Conservation (phyloP, 2,797 vertebrate species). For the Macroramphosus scolopax region DNA sequence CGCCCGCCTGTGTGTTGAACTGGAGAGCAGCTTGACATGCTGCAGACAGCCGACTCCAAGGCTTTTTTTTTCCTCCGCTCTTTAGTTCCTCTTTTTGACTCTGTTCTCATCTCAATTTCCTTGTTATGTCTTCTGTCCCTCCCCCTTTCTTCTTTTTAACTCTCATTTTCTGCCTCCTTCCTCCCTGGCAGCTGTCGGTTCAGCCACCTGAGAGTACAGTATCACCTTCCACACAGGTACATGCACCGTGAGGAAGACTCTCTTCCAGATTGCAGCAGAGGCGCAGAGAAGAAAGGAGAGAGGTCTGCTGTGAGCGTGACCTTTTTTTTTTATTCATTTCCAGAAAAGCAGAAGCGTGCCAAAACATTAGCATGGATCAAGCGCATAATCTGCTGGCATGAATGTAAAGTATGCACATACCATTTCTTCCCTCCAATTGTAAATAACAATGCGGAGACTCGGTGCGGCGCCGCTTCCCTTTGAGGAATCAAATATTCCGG, state of each 20-base stretch:
- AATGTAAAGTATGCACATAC: constrained; percentile 46
- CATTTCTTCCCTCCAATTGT: constrained; percentile 14
- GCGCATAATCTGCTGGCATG: constrained; percentile 50
- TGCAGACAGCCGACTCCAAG: constrained; percentile 48
- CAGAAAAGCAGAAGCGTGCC: constrained; percentile 26
- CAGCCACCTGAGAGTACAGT: constrained; percentile 41
- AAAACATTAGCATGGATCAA: constrained; percentile 62
- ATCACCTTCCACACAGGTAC: constrained; percentile 59
- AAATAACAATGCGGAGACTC: constrained; percentile 3
- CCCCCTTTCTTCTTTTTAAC: neutral
- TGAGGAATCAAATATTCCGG: constrained; percentile 33
- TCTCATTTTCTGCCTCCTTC: constrained; percentile 2
- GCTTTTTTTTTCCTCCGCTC: too few relatives aligned
- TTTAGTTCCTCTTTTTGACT: constrained; percentile 13
- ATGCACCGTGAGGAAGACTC: constrained; percentile 45
- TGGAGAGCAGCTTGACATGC: constrained; percentile 39
- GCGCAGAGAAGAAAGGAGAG: constrained; percentile 60
- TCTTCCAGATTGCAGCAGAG: constrained; percentile 61
- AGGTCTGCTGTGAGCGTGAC: constrained; percentile 54
- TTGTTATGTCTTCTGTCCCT: constrained; percentile 5
- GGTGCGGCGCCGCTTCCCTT: constrained; percentile 28
- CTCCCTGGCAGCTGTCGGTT: constrained; percentile 41
- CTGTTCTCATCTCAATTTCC: constrained; percentile 7
- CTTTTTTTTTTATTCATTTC: constrained; percentile 43
- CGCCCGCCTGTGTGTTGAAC: constrained; percentile 21